These are phyloP conservation scores for Orchesella cincta DNA, from an alignment of 1,140 invertebrate species.

Conservation along the genomic window DNA sequence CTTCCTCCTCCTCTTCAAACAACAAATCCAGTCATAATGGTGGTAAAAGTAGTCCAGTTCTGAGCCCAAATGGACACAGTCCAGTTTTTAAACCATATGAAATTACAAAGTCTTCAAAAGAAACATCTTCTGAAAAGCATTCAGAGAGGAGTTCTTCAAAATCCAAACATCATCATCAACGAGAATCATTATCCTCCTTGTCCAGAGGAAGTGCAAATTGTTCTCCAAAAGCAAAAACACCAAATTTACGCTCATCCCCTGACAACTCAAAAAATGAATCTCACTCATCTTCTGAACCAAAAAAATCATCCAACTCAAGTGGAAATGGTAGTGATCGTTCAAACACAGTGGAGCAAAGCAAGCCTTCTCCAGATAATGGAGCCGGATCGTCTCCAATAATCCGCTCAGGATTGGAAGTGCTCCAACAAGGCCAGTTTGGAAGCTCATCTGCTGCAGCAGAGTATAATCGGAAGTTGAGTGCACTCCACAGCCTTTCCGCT, in stretches of 20 bases:
- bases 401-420: constrained; percentile 79
- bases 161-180: not conserved
- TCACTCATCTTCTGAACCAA: not conserved
- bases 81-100: constrained; percentile 50
- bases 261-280: not conserved
- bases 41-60: constrained; percentile 28
- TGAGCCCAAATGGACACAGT: constrained; percentile 18
- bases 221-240: constrained; percentile 22
- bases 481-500: constrained; percentile 51
- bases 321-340: not conserved
- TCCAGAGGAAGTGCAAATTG: constrained; percentile 9
- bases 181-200: not conserved
- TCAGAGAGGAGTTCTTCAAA: not conserved
- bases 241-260: not conserved
- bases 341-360: constrained; percentile 16
- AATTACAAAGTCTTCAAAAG: not conserved
- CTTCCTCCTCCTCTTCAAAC: constrained; percentile 32
- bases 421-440: constrained; percentile 62
- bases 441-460: constrained; percentile 70
- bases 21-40: constrained; percentile 33
- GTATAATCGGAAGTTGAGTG: constrained; percentile 56
- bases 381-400: constrained; percentile 73
- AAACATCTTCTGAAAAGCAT: not conserved
- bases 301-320: not conserved
- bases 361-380: constrained; percentile 51